Conservation (phyloP, 53 echinoderm and acorn worm species). For the Arbacia lixula region DNA sequence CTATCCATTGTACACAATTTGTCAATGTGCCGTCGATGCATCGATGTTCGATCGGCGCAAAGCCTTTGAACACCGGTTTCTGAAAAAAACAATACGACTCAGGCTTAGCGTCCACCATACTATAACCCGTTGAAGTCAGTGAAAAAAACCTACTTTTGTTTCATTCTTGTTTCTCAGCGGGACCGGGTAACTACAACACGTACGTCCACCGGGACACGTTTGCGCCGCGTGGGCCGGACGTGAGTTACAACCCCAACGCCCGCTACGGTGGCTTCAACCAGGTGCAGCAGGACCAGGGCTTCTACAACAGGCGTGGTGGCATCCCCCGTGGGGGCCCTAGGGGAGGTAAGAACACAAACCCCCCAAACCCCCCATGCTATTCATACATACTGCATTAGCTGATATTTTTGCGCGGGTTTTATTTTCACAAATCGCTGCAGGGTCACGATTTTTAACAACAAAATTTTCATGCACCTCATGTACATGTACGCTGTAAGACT, state of each 20-base stretch:
- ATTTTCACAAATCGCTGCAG: not conserved
- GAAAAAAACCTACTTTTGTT: too few relatives aligned
- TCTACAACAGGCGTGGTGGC: constrained; percentile 37
- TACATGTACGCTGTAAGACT: not conserved
- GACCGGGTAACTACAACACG: constrained; percentile 62
- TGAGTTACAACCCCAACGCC: constrained; percentile 68
- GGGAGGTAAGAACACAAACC: constrained; percentile 6
- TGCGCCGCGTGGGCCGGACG: constrained; percentile 73
- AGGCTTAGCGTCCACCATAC: too few relatives aligned
- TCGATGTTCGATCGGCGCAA: too few relatives aligned
- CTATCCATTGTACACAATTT: too few relatives aligned
- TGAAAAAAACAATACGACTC: too few relatives aligned
- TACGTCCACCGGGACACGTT: constrained; percentile 63
- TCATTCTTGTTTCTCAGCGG: not conserved
- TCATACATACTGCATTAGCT: too few relatives aligned
- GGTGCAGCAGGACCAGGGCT: constrained; percentile 63
- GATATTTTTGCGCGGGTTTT: too few relatives aligned
- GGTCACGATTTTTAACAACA: not conserved
- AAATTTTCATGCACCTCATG: not conserved
- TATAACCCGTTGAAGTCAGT: too few relatives aligned
- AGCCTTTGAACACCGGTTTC: too few relatives aligned
- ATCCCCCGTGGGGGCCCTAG: constrained; percentile 8
- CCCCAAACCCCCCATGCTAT: too few relatives aligned
- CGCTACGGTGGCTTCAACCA: constrained; percentile 65
- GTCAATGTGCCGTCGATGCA: too few relatives aligned